phyloP scores from a whole-genome alignment of 2,888 invertebrate genomes.

The Drosophila recens region DNA sequence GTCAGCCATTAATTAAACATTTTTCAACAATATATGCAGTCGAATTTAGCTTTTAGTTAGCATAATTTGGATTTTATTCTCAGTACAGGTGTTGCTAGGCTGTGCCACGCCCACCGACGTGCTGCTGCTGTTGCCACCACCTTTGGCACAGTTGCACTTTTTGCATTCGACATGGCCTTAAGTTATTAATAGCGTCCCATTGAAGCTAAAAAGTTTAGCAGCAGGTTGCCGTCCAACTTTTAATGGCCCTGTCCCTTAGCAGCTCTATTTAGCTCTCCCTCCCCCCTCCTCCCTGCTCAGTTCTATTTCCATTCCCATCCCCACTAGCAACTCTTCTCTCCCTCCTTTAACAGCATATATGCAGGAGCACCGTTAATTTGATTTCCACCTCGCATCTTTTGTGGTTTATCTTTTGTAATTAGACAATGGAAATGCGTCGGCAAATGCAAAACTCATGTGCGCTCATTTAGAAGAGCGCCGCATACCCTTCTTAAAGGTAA shows the following conservation, averaged over 20 bases:
- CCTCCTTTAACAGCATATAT: slow-evolving; percentile 42
- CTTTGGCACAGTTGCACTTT: slow-evolving; percentile 40
- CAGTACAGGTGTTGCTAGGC: slow-evolving; percentile 1
- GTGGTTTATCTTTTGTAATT: slow-evolving; percentile 66
- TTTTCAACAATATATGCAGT: slow-evolving; percentile 24
- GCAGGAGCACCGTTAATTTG: slow-evolving; percentile 55
- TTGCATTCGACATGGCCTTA: slow-evolving; percentile 34
- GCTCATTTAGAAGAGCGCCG: neutral
- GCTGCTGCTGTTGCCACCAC: neutral
- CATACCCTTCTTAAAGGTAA: neutral
- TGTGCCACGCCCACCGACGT: neutral
- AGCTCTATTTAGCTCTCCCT: slow-evolving; percentile 23
- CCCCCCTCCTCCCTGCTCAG: neutral
- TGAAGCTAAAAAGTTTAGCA: slow-evolving; percentile 56
- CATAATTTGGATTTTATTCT: slow-evolving; percentile 39
- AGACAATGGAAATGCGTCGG: slow-evolving; percentile 39
- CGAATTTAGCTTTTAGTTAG: slow-evolving; percentile 36
- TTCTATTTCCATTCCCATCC: neutral
- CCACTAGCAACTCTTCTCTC: neutral
- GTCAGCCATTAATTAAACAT: slow-evolving; percentile 21
- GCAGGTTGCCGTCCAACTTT: slow-evolving; percentile 51
- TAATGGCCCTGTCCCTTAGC: slow-evolving; percentile 45
- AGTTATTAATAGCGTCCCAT: slow-evolving; percentile 56
- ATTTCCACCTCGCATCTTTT: slow-evolving; percentile 60
- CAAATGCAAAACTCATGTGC: slow-evolving; percentile 7